Evolutionary conservation across 2,888 invertebrate genomes (phyloP), one percentile per base, ranked within the genome.

Genomic region (Drosophila limbata): DNA sequence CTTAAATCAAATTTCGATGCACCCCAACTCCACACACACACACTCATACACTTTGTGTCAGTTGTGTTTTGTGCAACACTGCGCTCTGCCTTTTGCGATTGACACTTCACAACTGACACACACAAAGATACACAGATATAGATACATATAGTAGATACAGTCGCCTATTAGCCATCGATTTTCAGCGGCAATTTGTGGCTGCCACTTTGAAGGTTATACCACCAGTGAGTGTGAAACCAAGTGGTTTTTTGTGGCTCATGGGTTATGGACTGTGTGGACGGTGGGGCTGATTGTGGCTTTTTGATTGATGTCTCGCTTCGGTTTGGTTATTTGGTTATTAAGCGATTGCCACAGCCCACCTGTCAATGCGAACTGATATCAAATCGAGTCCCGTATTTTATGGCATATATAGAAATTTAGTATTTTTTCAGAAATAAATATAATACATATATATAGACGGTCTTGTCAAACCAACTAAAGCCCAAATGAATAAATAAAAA

Each of bases 101-200:
- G 82, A 88, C 88, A 88, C 84, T 70, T 83, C 81, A 74, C 67
- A 73, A 63, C 79, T 42, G 74, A 69, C 62, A 62, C 61, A 59
- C 3, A 45, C 31, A 33, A 33, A 47, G 35, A 52, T 28, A 67
- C 33, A 35, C 35, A 35, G 4, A 13, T 4, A 35, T 28, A 51
- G 50, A 62, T 4, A 63, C 28, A 53, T 6, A n/a, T n/a, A n/a
- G n/a, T n/a, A 70, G 35, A 71, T 52, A 59, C 42, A 63, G 53
- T 67, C 62, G 73, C 73, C 84, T 81, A 88, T 86, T 86, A 83
- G 84, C 78, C 76, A 88, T 86, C 86, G 88, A 86, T 84, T 88
- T 78, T 71, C 69, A 78, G 59, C 68, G 62, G 68, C 84, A 84
- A 84, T 88, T 84, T 88, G 83, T 56, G 83, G 88, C 68, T 67